Conservation (phyloP, 2,797 vertebrate genomes). For the Rousettus madagascariensis region DNA sequence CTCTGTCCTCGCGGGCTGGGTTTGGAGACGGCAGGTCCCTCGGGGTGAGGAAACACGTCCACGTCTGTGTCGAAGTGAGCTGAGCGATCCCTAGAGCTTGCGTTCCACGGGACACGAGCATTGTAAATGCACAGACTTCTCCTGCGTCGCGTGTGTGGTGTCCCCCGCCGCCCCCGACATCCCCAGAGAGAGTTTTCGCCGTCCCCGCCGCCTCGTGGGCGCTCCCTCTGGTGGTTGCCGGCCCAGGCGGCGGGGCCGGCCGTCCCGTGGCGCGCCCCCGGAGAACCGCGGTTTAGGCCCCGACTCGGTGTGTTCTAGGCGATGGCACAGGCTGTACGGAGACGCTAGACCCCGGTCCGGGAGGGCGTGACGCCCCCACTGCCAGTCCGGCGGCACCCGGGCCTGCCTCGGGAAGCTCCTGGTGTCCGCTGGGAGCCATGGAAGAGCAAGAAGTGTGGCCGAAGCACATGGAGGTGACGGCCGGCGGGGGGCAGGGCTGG, state of each 20-base stretch:
- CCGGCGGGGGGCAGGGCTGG: rapidly evolving
- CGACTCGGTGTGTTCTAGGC: constrained; percentile 82
- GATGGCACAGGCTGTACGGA: constrained; percentile 87
- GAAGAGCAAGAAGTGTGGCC: constrained; percentile 87
- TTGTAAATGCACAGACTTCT: not conserved
- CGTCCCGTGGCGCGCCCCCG: too few relatives aligned
- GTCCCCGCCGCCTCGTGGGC: too few relatives aligned
- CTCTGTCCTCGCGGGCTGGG: too few relatives aligned
- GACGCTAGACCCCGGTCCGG: constrained; percentile 84
- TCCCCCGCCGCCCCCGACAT: not conserved
- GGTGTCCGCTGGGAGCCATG: constrained; percentile 61
- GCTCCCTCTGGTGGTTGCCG: too few relatives aligned
- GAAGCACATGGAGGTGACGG: constrained; percentile 92
- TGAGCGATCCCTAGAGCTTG: not conserved
- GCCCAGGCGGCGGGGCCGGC: too few relatives aligned
- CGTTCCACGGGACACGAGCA: not conserved
- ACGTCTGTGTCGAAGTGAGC: not conserved
- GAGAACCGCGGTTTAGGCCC: not conserved
- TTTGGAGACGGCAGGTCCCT: not conserved
- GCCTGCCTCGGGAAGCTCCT: constrained; percentile 84
- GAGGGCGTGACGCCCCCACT: constrained; percentile 84
- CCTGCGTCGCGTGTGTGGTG: not conserved
- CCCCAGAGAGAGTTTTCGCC: too few relatives aligned
- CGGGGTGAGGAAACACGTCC: not conserved
- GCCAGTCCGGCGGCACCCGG: constrained; percentile 86